These are phyloP conservation scores for Anastrepha ludens DNA, from an alignment of 1,140 invertebrate genomes.

Conservation along the genomic window DNA sequence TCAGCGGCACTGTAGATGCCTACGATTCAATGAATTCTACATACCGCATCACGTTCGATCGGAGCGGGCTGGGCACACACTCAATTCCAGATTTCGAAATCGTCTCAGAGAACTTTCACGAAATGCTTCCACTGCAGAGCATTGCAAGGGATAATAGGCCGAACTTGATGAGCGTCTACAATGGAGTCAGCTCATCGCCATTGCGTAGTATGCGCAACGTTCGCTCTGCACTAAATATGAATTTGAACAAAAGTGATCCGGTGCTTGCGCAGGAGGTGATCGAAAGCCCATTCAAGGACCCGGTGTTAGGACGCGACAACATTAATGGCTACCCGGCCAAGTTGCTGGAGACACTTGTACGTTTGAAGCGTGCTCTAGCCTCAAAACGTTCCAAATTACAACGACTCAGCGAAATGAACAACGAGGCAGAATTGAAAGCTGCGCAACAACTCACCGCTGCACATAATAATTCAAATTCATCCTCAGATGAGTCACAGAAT, in stretches of 20 bases:
- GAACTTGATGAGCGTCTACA: conserved; percentile 76
- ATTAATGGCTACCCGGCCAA: conserved; percentile 90
- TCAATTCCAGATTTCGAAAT: conserved; percentile 98
- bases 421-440: conserved; percentile 90
- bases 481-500: conserved; percentile 60
- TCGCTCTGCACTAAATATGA: conserved; percentile 66
- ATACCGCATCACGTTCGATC: conserved; percentile 98
- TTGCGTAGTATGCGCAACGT: conserved; percentile 63
- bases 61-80: conserved; percentile 93
- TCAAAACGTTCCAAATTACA: conserved; percentile 89
- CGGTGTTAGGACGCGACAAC: conserved; percentile 72
- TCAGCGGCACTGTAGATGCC: conserved; percentile 96
- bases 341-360: conserved; percentile 90
- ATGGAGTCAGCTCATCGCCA: conserved; percentile 61
- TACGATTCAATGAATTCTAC: conserved; percentile 97
- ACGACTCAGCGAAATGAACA: conserved; percentile 90
- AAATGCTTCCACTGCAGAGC: conserved; percentile 91
- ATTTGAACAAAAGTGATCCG: conserved; percentile 75
- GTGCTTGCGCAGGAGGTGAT: conserved; percentile 75
- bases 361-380: conserved; percentile 89
- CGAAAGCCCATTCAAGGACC: conserved; percentile 65
- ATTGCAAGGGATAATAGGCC: conserved; percentile 89
- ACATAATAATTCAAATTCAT: conserved; percentile 78
- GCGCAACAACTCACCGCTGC: conserved; percentile 73
- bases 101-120: conserved; percentile 91